Conservation (phyloP, 2,113 vertebrate species). For the Sceloporus tristichus region DNA sequence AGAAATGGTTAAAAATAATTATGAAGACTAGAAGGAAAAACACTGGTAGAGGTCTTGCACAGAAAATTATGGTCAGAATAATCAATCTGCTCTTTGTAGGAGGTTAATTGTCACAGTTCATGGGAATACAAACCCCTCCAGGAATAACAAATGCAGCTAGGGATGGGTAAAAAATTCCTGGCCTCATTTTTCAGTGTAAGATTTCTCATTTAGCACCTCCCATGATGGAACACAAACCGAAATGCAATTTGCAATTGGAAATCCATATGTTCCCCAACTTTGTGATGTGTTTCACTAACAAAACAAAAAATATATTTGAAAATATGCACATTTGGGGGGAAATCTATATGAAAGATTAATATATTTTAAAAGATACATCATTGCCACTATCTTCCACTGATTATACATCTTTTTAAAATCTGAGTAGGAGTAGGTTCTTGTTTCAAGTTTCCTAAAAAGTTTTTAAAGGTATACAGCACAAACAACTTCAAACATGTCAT, state of each 20-base stretch:
- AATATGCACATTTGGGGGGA: not conserved
- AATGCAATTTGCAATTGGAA: not conserved
- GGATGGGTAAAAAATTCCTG: not conserved
- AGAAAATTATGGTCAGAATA: conserved; percentile 32
- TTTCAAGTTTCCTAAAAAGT: not conserved
- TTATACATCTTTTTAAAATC: not conserved
- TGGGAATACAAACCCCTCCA: conserved; percentile 6
- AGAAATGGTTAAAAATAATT: conserved; percentile 58
- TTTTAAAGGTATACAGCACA: not conserved
- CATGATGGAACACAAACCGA: not conserved
- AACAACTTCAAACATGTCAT: not conserved
- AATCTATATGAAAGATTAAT: too few relatives aligned
- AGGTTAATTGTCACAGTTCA: conserved; percentile 21
- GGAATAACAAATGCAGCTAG: not conserved
- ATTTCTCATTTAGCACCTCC: not conserved
- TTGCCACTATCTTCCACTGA: not conserved
- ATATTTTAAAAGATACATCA: not conserved
- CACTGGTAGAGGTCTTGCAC: conserved; percentile 39
- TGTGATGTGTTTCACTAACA: not conserved
- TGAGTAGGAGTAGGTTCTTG: too few relatives aligned
- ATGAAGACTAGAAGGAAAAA: conserved; percentile 39
- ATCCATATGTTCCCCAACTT: too few relatives aligned
- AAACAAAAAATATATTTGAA: not conserved
- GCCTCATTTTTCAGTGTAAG: not conserved
- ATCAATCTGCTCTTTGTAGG: conserved; percentile 16